A percentile compares a stretch with the other conserved stretches of the same genome.
Conservation (phyloP, 2,113 vertebrate species). For the Sander lucioperca region DNA sequence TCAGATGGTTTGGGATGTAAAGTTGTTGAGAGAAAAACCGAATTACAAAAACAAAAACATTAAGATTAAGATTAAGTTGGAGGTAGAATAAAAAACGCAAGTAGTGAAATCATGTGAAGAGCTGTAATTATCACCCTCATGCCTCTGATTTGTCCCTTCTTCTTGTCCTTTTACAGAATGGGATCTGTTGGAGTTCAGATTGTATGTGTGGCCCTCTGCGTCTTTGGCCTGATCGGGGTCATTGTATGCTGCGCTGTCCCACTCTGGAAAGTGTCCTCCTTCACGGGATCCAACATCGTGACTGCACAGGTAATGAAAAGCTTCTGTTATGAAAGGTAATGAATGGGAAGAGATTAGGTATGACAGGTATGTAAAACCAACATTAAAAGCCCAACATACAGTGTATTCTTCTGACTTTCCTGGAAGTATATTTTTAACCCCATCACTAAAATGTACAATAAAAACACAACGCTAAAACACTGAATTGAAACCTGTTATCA, state of each 20-base stretch:
- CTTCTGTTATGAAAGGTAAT: neutral
- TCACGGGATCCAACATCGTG: constrained; percentile 81
- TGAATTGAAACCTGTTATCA: no score
- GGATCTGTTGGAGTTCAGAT: constrained; percentile 80
- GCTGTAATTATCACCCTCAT: neutral
- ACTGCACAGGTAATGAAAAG: constrained; percentile 80
- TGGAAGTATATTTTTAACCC: neutral
- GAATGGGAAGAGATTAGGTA: neutral
- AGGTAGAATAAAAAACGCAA: neutral
- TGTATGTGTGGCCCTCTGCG: constrained; percentile 76
- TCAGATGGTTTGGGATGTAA: neutral
- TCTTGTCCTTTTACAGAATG: constrained; percentile 73
- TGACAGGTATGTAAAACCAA: neutral
- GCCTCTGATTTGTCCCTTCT: neutral
- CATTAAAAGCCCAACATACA: neutral
- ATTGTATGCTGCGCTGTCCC: constrained; percentile 82
- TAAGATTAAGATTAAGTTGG: no score
- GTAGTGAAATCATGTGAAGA: neutral
- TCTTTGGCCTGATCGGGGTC: constrained; percentile 81
- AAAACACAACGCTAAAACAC: neutral
- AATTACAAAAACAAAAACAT: neutral
- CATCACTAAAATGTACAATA: neutral
- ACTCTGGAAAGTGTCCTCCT: constrained; percentile 82
- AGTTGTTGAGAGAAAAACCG: neutral
- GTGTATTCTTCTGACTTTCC: neutral